Conservation (phyloP, 2,888 invertebrate genomes). For the Pandemis heparana region DNA sequence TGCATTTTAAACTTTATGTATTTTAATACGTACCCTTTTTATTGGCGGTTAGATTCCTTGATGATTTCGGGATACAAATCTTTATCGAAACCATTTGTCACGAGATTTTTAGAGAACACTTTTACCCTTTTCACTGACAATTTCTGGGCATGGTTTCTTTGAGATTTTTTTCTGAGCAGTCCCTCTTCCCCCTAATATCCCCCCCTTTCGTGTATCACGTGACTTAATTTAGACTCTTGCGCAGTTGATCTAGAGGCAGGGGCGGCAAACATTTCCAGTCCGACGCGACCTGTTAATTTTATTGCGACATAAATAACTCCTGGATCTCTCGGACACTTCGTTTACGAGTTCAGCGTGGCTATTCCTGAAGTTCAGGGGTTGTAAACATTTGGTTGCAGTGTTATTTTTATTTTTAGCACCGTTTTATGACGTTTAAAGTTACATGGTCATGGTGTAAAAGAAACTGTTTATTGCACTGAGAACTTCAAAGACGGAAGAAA, state of each 20-base stretch:
- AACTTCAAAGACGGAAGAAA: neutral
- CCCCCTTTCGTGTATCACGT: too few relatives aligned
- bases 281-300: constrained; percentile 48
- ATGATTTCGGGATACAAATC: too few relatives aligned
- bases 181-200: too few relatives aligned
- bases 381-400: constrained; percentile 30
- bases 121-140: too few relatives aligned
- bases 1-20: too few relatives aligned
- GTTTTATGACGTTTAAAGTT: constrained; percentile 1
- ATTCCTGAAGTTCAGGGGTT: constrained; percentile 39
- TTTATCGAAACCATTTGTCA: too few relatives aligned
- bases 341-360: constrained; percentile 39
- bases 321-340: constrained; percentile 46
- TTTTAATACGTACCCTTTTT: too few relatives aligned
- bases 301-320: constrained; percentile 52
- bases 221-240: neutral
- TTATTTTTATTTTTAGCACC: neutral
- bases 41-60: too few relatives aligned
- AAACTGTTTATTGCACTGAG: neutral
- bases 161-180: too few relatives aligned
- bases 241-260: neutral
- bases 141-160: too few relatives aligned
- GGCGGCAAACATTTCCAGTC: constrained; percentile 31
- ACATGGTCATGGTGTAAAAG: neutral
- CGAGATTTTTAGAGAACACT: too few relatives aligned